These are phyloP conservation scores for Hapalemur alaotrensis DNA, from an alignment of 2,797 vertebrate species.

Conservation along the genomic window DNA sequence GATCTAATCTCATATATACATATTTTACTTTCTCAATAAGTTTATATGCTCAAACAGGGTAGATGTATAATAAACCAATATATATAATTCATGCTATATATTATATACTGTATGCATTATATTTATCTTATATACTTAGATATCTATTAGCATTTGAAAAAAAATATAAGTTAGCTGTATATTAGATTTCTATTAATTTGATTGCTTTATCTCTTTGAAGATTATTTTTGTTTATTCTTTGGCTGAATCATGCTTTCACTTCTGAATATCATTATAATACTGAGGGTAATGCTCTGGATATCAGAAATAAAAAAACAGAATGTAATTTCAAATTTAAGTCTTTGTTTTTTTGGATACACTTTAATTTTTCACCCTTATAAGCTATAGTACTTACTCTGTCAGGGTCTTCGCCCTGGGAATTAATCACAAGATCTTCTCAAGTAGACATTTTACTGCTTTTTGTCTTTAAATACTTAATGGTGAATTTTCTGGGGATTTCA, in stretches of 20 bases:
- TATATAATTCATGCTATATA: background rate
- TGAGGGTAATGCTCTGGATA: background rate
- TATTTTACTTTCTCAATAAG: background rate
- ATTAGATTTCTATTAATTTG: background rate
- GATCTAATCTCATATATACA: background rate
- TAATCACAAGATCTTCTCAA: conserved; percentile 5
- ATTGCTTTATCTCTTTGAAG: background rate
- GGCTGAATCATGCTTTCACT: background rate
- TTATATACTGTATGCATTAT: background rate
- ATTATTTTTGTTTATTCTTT: background rate
- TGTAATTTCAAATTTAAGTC: background rate
- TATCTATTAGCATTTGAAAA: background rate
- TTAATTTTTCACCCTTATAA: background rate
- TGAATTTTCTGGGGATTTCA: background rate
- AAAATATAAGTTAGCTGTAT: background rate
- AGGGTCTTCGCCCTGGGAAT: background rate
- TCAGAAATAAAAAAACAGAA: background rate
- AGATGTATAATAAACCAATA: background rate
- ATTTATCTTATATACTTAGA: background rate
- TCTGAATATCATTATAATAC: background rate
- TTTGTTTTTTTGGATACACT: background rate
- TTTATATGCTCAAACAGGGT: background rate
- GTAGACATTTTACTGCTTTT: background rate
- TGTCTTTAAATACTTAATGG: background rate
- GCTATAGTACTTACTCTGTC: background rate